A percentile compares a stretch with the other conserved stretches of the same genome.
phyloP scores from a whole-genome alignment of 2,888 invertebrate genomes.

The Acanthacorydalis orientalis region DNA sequence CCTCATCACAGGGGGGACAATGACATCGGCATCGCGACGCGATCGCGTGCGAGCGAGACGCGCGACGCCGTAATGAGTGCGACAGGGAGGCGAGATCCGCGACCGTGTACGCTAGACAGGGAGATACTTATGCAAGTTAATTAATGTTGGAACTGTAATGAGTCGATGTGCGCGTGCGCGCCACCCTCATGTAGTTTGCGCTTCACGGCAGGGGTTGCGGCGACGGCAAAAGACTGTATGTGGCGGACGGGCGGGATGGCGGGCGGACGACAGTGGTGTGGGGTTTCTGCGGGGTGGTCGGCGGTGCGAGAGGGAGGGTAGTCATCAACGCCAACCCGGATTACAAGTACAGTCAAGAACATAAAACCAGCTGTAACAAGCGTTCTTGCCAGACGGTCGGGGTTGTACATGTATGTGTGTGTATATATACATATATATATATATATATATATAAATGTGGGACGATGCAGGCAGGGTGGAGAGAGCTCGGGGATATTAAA shows the following conservation, averaged over 20 bases:
- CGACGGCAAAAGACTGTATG: constrained; percentile 15
- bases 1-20: not conserved
- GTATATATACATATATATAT: too few relatives aligned
- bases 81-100: constrained; percentile 17
- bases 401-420: not conserved
- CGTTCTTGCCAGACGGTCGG: not conserved
- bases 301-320: constrained; percentile 31
- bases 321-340: constrained; percentile 46
- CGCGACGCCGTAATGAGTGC: constrained; percentile 10
- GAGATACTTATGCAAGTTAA: constrained; percentile 32
- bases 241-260: constrained; percentile 9
- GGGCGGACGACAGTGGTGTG: constrained; percentile 18
- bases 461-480: not conserved
- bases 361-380: constrained; percentile 16
- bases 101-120: constrained; percentile 26
- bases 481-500: not conserved
- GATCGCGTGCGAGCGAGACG: constrained; percentile 13
- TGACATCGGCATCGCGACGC: constrained; percentile 10
- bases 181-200: too few relatives aligned
- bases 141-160: constrained; percentile 31
- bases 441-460: too few relatives aligned
- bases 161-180: constrained; percentile 26
- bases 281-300: constrained; percentile 11
- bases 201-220: constrained; percentile 11
- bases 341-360: constrained; percentile 34